phyloP scores from a whole-genome alignment of 1,140 invertebrate genomes.

The Melitaea cinxia region DNA sequence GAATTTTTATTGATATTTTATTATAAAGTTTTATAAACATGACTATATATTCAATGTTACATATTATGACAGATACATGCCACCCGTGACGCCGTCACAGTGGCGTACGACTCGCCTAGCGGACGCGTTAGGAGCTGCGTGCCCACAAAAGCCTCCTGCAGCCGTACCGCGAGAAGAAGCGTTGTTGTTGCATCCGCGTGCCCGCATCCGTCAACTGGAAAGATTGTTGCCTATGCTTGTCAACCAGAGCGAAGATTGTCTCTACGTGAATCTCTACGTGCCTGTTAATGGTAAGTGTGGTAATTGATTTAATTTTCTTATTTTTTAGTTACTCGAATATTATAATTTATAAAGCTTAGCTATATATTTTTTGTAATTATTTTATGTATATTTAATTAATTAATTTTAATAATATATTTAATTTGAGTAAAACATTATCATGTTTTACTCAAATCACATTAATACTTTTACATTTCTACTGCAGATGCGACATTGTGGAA shows the following conservation, averaged over 20 bases:
- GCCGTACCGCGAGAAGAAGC: conserved; percentile 86
- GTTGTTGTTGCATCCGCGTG: conserved; percentile 88
- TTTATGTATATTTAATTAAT: no score
- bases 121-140: conserved; percentile 92
- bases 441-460: no score
- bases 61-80: conserved; percentile 88
- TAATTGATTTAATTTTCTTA: neutral
- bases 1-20: no score
- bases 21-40: neutral
- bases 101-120: conserved; percentile 92
- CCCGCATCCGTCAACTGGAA: conserved; percentile 90
- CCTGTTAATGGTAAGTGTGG: conserved; percentile 82
- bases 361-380: no score
- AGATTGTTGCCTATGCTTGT: conserved; percentile 90
- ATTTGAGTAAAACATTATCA: no score
- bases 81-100: conserved; percentile 94
- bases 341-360: no score
- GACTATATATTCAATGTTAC: neutral
- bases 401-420: no score
- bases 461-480: no score
- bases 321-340: neutral
- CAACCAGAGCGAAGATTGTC: conserved; percentile 98
- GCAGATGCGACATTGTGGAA: no score
- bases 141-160: conserved; percentile 91
- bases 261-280: conserved; percentile 97